These are phyloP conservation scores for Lipophrys pholis DNA, from an alignment of 2,113 vertebrate genomes.

Conservation along the genomic window DNA sequence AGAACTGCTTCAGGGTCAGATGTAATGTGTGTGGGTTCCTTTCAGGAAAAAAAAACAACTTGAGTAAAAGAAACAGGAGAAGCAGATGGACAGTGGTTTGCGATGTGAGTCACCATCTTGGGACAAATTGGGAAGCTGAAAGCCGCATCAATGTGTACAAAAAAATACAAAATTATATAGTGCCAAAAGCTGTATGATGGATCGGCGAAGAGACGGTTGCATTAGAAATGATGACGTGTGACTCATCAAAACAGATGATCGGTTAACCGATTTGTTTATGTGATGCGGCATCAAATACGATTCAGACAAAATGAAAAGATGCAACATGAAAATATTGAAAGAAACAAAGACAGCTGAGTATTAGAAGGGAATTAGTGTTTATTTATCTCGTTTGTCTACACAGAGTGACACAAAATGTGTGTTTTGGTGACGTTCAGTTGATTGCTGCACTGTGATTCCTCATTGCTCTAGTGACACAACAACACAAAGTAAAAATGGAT, in stretches of 20 bases:
- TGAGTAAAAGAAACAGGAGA: not conserved
- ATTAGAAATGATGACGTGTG: not conserved
- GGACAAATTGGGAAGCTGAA: not conserved
- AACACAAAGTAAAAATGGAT: conserved; percentile 2
- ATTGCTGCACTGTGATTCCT: conserved; percentile 2
- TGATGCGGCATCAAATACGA: too few species aligned
- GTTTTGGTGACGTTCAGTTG: conserved; percentile 10
- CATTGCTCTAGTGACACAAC: conserved; percentile 24
- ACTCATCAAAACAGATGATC: not conserved
- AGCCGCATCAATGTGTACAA: not conserved
- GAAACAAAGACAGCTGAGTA: not conserved
- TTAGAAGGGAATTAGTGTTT: conserved; percentile 29
- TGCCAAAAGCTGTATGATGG: not conserved
- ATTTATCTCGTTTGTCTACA: conserved; percentile 27
- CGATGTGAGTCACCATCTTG: not conserved
- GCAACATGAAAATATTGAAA: not conserved
- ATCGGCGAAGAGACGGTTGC: not conserved
- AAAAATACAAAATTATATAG: not conserved
- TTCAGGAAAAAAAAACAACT: not conserved
- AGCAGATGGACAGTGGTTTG: not conserved
- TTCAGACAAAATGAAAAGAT: not conserved
- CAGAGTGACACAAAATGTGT: conserved; percentile 10
- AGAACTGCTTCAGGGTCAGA: too few species aligned
- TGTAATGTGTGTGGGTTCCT: not conserved
- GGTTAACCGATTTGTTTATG: too few species aligned